Evolutionary conservation across 2,888 invertebrate genomes (phyloP).

Genomic region (Cataglyphis rosenhaueri): DNA sequence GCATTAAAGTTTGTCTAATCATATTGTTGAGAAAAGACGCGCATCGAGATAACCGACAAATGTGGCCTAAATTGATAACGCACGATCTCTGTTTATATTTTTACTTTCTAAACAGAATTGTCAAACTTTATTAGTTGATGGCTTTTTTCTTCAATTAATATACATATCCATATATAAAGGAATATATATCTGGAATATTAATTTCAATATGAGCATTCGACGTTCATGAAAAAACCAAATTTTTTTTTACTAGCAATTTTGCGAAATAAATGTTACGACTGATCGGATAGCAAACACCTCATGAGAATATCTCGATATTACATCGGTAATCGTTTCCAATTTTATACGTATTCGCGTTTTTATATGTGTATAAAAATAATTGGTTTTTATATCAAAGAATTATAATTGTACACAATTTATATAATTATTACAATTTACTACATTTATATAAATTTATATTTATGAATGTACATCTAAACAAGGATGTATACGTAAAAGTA

Average conservation of each 20-base stretch:
- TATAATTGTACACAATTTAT: background rate
- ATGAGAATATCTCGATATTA: background rate
- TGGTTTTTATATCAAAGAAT: background rate
- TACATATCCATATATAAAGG: background rate
- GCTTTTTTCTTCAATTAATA: background rate
- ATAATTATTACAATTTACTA: background rate
- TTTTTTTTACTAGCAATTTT: too few species aligned
- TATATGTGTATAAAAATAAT: background rate
- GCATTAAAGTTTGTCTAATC: slow-evolving; percentile 50
- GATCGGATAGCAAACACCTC: background rate
- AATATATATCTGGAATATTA: background rate
- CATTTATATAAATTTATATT: background rate
- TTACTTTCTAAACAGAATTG: background rate
- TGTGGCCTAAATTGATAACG: slow-evolving; percentile 6
- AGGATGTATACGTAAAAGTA: background rate
- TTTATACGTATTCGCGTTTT: background rate
- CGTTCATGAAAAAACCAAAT: background rate
- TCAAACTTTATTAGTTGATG: background rate
- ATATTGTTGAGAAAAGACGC: slow-evolving; percentile 9
- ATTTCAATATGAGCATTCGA: background rate
- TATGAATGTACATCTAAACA: background rate
- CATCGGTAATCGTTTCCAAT: background rate
- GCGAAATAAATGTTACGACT: background rate
- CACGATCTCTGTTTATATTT: slow-evolving; percentile 18
- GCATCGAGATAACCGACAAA: slow-evolving; percentile 44